Evolutionary conservation across 2,797 vertebrate species (phyloP), one percentile per base, ranked within the genome.

Genomic region (Balearica regulorum): DNA sequence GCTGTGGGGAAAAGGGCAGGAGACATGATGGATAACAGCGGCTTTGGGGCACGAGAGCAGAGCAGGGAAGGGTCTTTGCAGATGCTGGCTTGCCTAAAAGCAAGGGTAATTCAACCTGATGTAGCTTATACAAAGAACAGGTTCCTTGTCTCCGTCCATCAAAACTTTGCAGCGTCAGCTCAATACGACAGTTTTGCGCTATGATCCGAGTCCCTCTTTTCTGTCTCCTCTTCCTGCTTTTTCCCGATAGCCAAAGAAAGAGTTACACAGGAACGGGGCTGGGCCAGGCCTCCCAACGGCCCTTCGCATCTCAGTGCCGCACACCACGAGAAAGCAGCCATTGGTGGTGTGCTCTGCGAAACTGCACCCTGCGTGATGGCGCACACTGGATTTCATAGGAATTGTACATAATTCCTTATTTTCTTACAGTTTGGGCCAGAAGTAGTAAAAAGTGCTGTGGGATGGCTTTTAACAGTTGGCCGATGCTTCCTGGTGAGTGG

Each of bases 1-100:
- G 44, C 64, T 13, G 31, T 12, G 54, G 57, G 83, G 66, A 29
- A 13, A 5, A 10, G 37, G 46, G 15, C 35, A 9, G 39, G 72
- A 79, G 43, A 31, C 7, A 4, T 0, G 1, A 26, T 10, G 58
- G 72, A 3, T 8, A 24, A 1, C 3, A 3, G 69, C 2, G 5
- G 20, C 10, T 84, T 4, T 25, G 46, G 78, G 51, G 24, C 60
- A 17, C 0, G 10, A 0, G 5, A 29, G 60, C 5, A 14, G 26
- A 5, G 85, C n/a, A 5, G 83, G 64, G 43, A 65, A 31, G 62
- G 44, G 16, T 4, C 37, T 76, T 35, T 43, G 57, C 35, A 4
- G 43, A 8, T 24, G 10, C 58, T 28, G 69, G 2, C 28, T 26
- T 37, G 33, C 10, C 4, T 5, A 1, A 5, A 28, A 62, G 39